phyloP scores from a whole-genome alignment of 2,888 invertebrate genomes.

The Drosophila quasianomalipes region DNA sequence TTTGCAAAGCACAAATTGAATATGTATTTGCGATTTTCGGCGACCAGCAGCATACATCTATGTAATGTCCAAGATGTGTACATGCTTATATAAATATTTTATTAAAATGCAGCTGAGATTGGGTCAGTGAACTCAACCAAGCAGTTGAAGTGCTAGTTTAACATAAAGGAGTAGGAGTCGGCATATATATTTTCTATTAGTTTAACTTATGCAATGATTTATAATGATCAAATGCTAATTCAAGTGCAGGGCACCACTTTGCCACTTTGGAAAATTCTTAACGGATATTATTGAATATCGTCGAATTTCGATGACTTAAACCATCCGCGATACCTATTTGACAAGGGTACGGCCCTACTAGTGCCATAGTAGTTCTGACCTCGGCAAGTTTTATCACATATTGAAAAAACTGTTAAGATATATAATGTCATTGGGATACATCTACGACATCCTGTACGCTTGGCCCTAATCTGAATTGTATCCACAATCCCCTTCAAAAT shows the following conservation, averaged over 20 bases:
- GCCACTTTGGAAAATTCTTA: not conserved
- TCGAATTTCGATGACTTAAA: not conserved
- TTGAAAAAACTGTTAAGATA: not conserved
- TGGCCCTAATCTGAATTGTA: not conserved
- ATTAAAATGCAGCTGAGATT: constrained; percentile 49
- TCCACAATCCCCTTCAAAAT: not conserved
- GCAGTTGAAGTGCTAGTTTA: not conserved
- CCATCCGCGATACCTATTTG: not conserved
- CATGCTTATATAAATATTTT: constrained; percentile 12
- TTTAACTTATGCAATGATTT: constrained; percentile 2
- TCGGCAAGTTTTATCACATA: not conserved
- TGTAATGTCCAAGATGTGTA: not conserved
- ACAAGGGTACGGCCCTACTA: not conserved
- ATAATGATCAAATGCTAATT: constrained; percentile 18
- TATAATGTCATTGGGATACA: not conserved
- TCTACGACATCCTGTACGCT: not conserved
- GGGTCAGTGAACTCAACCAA: constrained; percentile 62
- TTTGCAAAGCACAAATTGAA: not conserved
- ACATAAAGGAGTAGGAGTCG: not conserved
- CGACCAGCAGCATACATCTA: not conserved
- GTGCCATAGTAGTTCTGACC: not conserved
- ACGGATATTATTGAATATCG: no score
- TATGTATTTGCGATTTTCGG: not conserved
- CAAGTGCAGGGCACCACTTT: constrained; percentile 18
- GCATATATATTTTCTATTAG: not conserved